phyloP scores from a whole-genome alignment of 1,140 invertebrate species.

The Steinernema feltiae region DNA sequence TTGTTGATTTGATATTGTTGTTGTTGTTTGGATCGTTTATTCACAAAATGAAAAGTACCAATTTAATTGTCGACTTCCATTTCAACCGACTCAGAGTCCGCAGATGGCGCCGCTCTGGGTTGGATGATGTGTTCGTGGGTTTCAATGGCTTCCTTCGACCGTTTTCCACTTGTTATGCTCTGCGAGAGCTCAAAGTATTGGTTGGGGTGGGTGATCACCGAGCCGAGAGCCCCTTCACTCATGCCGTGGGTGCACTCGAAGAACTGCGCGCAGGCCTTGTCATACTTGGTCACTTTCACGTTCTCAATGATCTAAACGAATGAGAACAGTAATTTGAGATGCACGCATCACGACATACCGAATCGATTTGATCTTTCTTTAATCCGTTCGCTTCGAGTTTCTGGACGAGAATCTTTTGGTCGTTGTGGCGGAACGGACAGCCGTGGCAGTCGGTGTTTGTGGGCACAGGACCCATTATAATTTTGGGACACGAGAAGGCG shows the following conservation, averaged over 20 bases:
- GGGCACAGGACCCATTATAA: conserved; percentile 72
- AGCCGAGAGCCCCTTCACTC: conserved; percentile 24
- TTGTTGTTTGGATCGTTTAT: not conserved
- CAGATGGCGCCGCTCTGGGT: not conserved
- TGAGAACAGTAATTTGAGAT: conserved; percentile 15
- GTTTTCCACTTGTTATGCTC: not conserved
- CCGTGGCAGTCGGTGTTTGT: conserved; percentile 78
- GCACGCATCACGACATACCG: conserved; percentile 37
- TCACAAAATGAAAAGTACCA: not conserved
- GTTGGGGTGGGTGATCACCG: conserved; percentile 79
- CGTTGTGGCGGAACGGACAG: conserved; percentile 82
- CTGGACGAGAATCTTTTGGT: conserved; percentile 68
- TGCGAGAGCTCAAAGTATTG: conserved; percentile 81
- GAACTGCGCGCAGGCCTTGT: conserved; percentile 39
- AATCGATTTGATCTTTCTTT: conserved; percentile 55
- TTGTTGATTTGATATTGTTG: not conserved
- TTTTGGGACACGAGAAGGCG: conserved; percentile 83
- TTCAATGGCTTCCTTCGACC: not conserved
- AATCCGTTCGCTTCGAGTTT: conserved; percentile 64
- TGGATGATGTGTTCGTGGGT: not conserved
- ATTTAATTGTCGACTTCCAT: not conserved
- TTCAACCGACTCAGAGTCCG: not conserved
- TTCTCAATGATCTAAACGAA: conserved; percentile 57
- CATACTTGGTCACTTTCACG: conserved; percentile 44
- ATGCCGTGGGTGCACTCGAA: conserved; percentile 36